Conservation (phyloP, 1,140 invertebrate genomes). For the Lepidurus apus region DNA sequence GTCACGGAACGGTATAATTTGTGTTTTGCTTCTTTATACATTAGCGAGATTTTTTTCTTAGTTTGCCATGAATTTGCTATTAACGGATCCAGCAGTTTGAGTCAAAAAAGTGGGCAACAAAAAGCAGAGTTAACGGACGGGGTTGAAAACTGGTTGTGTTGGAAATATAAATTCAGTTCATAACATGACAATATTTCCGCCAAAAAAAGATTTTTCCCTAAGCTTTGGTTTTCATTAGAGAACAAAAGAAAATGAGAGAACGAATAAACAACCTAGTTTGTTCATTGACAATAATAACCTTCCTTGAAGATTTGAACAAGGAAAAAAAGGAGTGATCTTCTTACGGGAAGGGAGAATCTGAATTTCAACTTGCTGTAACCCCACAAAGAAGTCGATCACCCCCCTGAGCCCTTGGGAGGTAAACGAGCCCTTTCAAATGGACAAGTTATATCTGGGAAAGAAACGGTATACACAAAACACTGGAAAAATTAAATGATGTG, state of each 20-base stretch:
- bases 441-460: constrained; percentile 1
- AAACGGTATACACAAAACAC: not conserved
- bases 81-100: constrained; percentile 1
- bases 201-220: constrained; percentile 10
- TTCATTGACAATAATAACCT: constrained; percentile 22
- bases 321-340: not conserved
- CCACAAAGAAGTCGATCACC: constrained; percentile 32
- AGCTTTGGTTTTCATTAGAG: constrained; percentile 19
- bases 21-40: constrained; percentile 19
- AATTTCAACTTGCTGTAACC: not conserved
- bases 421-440: constrained; percentile 29
- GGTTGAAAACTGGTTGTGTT: not conserved
- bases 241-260: constrained; percentile 20
- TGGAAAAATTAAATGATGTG: constrained; percentile 21
- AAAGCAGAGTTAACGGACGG: not conserved
- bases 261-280: constrained; percentile 16
- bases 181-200: not conserved
- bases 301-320: not conserved
- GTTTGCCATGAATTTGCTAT: constrained; percentile 4
- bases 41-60: constrained; percentile 15
- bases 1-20: constrained; percentile 3
- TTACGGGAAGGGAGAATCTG: constrained; percentile 11
- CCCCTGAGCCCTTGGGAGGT: constrained; percentile 35
- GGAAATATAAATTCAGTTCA: constrained; percentile 4
- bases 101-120: not conserved